Evolutionary conservation across 1,140 invertebrate genomes (phyloP).

Genomic region (Melipona quadrifasciata): DNA sequence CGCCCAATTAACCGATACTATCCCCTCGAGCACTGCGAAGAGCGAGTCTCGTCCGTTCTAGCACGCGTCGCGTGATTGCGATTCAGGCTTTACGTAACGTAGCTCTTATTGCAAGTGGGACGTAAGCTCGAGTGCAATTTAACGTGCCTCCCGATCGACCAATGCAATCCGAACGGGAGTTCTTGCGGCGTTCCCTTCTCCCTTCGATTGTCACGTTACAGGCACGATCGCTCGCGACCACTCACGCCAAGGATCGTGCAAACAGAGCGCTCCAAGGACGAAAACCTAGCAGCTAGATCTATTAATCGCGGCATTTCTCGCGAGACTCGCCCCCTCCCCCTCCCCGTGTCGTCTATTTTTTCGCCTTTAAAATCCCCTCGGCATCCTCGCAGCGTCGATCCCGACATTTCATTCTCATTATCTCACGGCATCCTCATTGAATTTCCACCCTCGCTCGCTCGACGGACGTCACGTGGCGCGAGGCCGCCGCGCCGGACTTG

Average conservation of each 20-base stretch:
- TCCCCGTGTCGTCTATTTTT: background rate
- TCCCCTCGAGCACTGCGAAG: background rate
- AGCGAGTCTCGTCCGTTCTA: background rate
- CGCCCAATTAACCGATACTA: background rate
- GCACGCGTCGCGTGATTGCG: background rate
- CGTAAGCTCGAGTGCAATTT: background rate
- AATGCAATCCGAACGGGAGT: background rate
- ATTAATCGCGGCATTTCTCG: slow-evolving; percentile 29
- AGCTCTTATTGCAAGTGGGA: background rate
- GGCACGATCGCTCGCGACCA: too few species aligned
- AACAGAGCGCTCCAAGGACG: slow-evolving; percentile 14
- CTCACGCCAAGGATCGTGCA: background rate
- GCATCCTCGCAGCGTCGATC: background rate
- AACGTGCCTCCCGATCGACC: background rate
- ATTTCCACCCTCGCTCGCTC: background rate
- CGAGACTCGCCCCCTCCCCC: background rate
- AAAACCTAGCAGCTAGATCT: background rate
- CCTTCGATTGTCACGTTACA: background rate
- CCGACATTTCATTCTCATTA: slow-evolving; percentile 4
- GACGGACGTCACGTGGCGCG: slow-evolving; percentile 5
- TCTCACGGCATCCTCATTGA: background rate
- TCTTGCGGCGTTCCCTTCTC: background rate
- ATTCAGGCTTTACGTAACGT: slow-evolving; percentile 5
- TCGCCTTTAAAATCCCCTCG: background rate
- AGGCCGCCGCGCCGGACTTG: slow-evolving; percentile 33